These are phyloP conservation scores for Chamaetylas fuelleborni DNA, from an alignment of 2,113 vertebrate genomes.

Conservation along the genomic window DNA sequence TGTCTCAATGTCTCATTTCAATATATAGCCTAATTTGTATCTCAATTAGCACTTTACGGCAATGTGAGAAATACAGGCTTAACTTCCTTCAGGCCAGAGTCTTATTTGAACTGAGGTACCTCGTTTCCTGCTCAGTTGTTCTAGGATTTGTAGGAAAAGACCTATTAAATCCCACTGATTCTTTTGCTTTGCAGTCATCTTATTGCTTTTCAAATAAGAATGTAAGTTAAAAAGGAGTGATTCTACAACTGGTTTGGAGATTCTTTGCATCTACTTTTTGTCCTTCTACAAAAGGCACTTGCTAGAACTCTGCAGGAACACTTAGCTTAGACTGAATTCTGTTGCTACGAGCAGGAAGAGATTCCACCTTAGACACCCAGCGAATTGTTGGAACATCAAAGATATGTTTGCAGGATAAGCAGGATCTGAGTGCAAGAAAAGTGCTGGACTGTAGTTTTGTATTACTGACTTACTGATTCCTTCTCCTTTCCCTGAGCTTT, in stretches of 20 bases:
- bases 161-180: not conserved
- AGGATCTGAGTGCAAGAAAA: not conserved
- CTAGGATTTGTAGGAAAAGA: not conserved
- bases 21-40: not conserved
- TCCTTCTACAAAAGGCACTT: not conserved
- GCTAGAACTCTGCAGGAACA: not conserved
- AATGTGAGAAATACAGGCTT: not conserved
- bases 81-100: not conserved
- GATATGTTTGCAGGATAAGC: not conserved
- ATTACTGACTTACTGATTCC: not conserved
- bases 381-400: not conserved
- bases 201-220: not conserved
- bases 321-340: not conserved
- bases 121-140: not conserved
- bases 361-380: not conserved
- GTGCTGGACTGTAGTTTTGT: not conserved
- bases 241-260: not conserved
- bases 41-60: not conserved
- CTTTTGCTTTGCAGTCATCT: not conserved
- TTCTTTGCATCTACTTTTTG: not conserved
- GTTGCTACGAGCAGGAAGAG: not conserved
- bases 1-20: not conserved
- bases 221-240: not conserved
- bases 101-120: not conserved
- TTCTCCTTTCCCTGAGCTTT: not conserved